Conservation (phyloP, 2,888 invertebrate species). For the Lasius platythorax region DNA sequence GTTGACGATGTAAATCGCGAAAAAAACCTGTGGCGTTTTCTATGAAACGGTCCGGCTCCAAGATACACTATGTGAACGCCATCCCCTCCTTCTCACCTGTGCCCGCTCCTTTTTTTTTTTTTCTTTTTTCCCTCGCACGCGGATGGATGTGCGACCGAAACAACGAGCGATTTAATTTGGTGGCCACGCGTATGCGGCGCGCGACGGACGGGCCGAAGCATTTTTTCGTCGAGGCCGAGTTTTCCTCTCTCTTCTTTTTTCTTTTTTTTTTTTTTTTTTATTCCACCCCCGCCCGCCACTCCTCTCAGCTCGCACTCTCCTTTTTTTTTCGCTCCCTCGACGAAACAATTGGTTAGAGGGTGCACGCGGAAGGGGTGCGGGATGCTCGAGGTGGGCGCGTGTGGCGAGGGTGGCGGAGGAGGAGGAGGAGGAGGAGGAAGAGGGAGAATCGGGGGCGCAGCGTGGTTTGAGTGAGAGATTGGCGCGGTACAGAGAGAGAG, state of each 20-base stretch:
- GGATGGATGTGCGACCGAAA: slow-evolving; percentile 61
- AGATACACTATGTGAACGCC: slow-evolving; percentile 52
- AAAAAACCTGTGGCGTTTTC: slow-evolving; percentile 49
- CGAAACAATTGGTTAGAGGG: slow-evolving; percentile 76
- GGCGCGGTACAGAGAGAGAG: slow-evolving; percentile 59
- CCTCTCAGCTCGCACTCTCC: slow-evolving; percentile 25
- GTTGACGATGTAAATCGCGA: slow-evolving; percentile 10
- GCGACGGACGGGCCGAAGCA: slow-evolving; percentile 61
- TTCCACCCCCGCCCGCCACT: background rate
- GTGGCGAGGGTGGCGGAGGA: slow-evolving; percentile 29
- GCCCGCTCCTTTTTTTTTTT: slow-evolving; percentile 34
- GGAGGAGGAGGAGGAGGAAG: slow-evolving; percentile 36
- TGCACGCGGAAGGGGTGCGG: slow-evolving; percentile 49
- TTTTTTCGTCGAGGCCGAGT: slow-evolving; percentile 70
- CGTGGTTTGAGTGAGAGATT: slow-evolving; percentile 66
- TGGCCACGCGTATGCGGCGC: slow-evolving; percentile 66
- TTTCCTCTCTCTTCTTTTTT: slow-evolving; percentile 42
- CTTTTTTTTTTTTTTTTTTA: slow-evolving; percentile 17
- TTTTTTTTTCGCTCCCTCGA: slow-evolving; percentile 59
- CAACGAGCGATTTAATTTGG: slow-evolving; percentile 75
- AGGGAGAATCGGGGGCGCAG: slow-evolving; percentile 43
- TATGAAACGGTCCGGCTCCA: slow-evolving; percentile 51
- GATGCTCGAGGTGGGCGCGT: slow-evolving; percentile 49
- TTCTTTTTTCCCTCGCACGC: slow-evolving; percentile 58
- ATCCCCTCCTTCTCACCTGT: slow-evolving; percentile 30